phyloP scores from a whole-genome alignment of 2,113 vertebrate species.

The Nymphicus hollandicus region DNA sequence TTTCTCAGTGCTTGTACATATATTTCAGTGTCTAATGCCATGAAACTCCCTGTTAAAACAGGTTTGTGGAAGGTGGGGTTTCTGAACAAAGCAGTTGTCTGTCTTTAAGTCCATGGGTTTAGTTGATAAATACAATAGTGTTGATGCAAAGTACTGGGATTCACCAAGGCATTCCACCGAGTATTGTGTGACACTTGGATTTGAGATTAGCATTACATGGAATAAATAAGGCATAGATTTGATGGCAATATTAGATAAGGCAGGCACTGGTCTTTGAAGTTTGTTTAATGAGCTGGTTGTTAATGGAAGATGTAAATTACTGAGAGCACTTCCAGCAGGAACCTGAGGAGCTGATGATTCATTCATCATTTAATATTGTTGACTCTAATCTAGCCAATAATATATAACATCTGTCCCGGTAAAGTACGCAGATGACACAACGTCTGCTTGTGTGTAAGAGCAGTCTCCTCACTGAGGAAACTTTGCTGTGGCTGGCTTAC shows the following conservation, averaged over 20 bases:
- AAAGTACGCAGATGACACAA: slow-evolving; percentile 23
- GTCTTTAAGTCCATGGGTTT: not conserved
- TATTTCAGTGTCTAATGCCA: accelerated
- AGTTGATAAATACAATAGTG: not conserved
- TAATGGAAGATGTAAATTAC: slow-evolving; percentile 32
- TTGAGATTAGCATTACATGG: slow-evolving; percentile 16
- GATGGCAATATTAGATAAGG: slow-evolving; percentile 55
- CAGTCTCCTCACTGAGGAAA: not conserved
- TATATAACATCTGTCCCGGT: not conserved
- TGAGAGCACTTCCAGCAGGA: slow-evolving; percentile 44
- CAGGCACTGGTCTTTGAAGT: slow-evolving; percentile 21
- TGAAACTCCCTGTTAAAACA: not conserved
- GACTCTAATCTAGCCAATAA: slow-evolving; percentile 43
- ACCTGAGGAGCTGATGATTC: slow-evolving; percentile 38
- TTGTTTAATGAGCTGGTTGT: slow-evolving; percentile 22
- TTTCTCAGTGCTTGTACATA: not conserved
- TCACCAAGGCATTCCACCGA: not conserved
- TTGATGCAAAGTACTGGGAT: not conserved
- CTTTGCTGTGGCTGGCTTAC: slow-evolving; percentile 30
- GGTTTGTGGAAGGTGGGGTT: not conserved
- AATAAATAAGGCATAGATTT: not conserved
- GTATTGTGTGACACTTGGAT: not conserved
- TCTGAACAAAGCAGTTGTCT: not conserved
- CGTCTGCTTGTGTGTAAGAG: not conserved
- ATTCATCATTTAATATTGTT: slow-evolving; percentile 48